Percentiles rank a stretch among this genome's conserved stretches.
These are phyloP conservation scores for Riptortus pedestris DNA, from an alignment of 1,140 invertebrate genomes.

Conservation along the genomic window DNA sequence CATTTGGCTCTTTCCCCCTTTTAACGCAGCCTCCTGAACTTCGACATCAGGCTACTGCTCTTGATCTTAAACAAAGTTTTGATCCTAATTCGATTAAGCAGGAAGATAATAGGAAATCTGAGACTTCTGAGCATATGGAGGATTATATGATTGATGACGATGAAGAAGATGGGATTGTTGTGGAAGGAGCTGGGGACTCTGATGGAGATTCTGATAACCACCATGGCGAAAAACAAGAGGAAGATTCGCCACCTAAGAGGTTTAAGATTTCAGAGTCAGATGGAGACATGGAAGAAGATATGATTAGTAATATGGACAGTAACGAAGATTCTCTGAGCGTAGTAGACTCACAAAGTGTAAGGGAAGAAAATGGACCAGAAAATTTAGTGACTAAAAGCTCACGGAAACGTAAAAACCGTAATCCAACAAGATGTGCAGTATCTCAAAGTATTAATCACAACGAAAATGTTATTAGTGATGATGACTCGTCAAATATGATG, in stretches of 20 bases:
- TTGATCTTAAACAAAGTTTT: constrained; percentile 58
- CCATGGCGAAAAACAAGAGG: constrained; percentile 30
- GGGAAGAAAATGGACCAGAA: constrained; percentile 40
- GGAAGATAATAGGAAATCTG: constrained; percentile 36
- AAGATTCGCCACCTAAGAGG: constrained; percentile 56
- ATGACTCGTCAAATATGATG: constrained; percentile 52
- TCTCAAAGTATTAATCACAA: constrained; percentile 38
- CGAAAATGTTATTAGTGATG: constrained; percentile 50
- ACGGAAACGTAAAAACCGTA: constrained; percentile 81
- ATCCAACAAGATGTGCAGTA: constrained; percentile 73
- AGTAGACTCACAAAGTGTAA: constrained; percentile 43
- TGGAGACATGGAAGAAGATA: constrained; percentile 48
- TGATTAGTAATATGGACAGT: constrained; percentile 55
- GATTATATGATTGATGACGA: constrained; percentile 42
- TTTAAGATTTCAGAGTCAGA: constrained; percentile 49
- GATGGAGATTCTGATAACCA: constrained; percentile 46
- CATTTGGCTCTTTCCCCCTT: constrained; percentile 64
- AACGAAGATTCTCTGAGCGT: constrained; percentile 59
- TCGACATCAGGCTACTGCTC: constrained; percentile 46
- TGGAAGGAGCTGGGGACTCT: constrained; percentile 50
- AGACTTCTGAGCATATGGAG: constrained; percentile 34
- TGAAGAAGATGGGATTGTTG: constrained; percentile 50
- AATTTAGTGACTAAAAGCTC: constrained; percentile 36
- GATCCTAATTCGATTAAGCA: constrained; percentile 43
- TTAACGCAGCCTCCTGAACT: constrained; percentile 60